Percentiles rank a stretch among this genome's conserved stretches.
These are phyloP conservation scores for Potamarius usumacintae DNA, from an alignment of 2,113 vertebrate genomes.

Conservation along the genomic window DNA sequence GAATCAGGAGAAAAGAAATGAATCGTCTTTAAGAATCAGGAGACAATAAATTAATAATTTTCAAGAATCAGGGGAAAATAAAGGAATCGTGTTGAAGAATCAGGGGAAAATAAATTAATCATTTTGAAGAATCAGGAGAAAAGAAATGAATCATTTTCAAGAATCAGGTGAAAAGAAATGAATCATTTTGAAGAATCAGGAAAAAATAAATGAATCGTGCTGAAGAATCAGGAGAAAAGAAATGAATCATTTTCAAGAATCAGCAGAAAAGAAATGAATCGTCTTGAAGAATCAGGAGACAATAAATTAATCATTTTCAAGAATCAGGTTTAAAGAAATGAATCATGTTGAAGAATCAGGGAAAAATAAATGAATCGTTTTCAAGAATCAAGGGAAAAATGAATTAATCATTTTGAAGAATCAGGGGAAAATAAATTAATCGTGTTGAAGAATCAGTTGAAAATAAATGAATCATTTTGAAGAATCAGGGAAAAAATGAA, in stretches of 20 bases:
- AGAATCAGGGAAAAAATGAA: not conserved
- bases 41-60: too few relatives aligned
- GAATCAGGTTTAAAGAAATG: not conserved
- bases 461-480: not conserved
- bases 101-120: not conserved
- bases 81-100: not conserved
- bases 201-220: too few relatives aligned
- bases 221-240: not conserved
- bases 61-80: not conserved
- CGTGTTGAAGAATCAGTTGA: not conserved
- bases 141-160: not conserved
- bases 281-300: not conserved
- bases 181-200: too few relatives aligned
- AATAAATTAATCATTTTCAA: not conserved
- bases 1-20: too few relatives aligned
- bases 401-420: too few relatives aligned
- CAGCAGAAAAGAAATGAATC: not conserved
- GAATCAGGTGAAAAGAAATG: too few relatives aligned
- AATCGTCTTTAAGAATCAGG: not conserved
- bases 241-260: not conserved
- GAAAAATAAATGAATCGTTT: not conserved
- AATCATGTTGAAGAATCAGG: not conserved
- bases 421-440: not conserved
- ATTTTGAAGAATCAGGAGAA: not conserved
- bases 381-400: not conserved